Base-by-base conservation (phyloP, 2,888 invertebrate species). In the Doris montereyensis region DNA sequence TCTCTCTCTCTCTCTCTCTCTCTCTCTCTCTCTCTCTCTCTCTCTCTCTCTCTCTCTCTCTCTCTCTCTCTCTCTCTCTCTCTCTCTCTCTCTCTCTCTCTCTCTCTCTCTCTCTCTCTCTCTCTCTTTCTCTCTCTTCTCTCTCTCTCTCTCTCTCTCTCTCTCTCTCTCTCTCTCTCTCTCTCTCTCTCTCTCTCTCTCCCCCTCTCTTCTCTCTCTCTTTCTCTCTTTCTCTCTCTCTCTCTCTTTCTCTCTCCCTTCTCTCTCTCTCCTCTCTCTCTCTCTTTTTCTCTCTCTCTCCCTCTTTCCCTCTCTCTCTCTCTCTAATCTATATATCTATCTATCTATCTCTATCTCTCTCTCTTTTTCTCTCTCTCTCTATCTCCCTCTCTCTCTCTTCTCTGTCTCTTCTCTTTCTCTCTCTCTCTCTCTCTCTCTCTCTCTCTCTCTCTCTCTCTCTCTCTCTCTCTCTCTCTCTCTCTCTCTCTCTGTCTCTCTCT, bases 31-130 rank as follows among this genome's bases (percentile, higher is more conserved):
- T 72, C n/a, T 70, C 52, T 26, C 26, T 30, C 8, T 30, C 52
- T 24, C 28, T n/a, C 30, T 26, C 52, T 52, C n/a, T 52, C 32
- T 41, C 52, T 60, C 32, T 60, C 32, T 41, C 21, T 75, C 75
- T 75, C 75, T 34, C n/a, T 30, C 75, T 81, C 58, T 70, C 34
- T 81, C 76, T 81, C 70, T 70, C 35, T 35, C 35, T 67, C 5
- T 41, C 24, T n/a, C 60, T 17, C 5, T 34, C 26, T 5, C 75
- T 26, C 32, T 17, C 17, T n/a, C 28, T 24, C 62, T 41, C 62
- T 62, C 32, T 75, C 32, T 13, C 32, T 58, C 75, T 62, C 30
- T 34, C 21, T 60, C 60, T 75, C 21, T n/a, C n/a, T 17, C 75
- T 60, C 52, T 60, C 28, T 60, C 60, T 30, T 17, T 60, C 28